phyloP scores from a whole-genome alignment of 23 tunicate species.

The Styela plicata region DNA sequence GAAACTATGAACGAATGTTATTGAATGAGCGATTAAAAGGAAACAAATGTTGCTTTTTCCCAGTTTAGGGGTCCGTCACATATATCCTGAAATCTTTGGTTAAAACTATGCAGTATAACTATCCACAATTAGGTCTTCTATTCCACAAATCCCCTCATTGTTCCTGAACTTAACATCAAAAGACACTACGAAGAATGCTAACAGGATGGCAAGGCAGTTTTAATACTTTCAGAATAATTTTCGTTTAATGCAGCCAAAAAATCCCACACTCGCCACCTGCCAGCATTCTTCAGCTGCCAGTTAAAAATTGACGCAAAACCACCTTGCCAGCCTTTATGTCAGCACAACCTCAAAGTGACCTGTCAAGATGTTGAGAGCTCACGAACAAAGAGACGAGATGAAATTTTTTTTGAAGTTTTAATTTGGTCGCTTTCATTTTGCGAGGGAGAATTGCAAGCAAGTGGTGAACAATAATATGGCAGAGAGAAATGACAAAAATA shows the following conservation, averaged over 20 bases:
- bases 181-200: slow-evolving; percentile 6
- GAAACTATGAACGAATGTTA: no score
- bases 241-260: background rate
- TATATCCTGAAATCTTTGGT: no score
- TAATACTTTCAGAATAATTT: background rate
- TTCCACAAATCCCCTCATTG: background rate
- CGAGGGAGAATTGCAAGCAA: background rate
- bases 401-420: background rate
- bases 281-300: slow-evolving; percentile 8
- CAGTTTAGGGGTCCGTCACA: no score
- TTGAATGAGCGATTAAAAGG: no score
- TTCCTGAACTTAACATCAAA: background rate
- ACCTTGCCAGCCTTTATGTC: background rate
- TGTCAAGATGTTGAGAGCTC: background rate
- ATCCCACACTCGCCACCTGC: slow-evolving; percentile 3
- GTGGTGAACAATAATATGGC: background rate
- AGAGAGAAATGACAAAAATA: no score
- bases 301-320: background rate
- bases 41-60: no score
- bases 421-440: background rate
- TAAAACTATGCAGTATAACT: no score
- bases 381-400: background rate
- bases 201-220: slow-evolving; percentile 5
- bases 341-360: background rate
- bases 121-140: no score